Percentiles rank a stretch among this genome's conserved stretches.
Evolutionary conservation across 2,113 vertebrate genomes (phyloP).

Genomic region (Martes martes): DNA sequence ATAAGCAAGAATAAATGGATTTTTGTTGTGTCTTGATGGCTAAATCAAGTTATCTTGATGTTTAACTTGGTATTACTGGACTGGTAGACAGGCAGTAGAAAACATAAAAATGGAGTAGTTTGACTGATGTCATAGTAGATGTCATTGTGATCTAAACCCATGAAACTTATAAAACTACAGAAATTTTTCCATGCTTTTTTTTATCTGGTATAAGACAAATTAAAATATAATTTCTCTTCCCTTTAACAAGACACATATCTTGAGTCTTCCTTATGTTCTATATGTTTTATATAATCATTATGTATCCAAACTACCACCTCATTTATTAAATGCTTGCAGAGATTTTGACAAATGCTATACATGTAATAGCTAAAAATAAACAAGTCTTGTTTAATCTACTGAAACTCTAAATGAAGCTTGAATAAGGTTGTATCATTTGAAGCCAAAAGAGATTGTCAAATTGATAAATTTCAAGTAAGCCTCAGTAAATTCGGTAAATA

Average conservation of each 20-base stretch:
- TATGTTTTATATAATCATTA: neutral
- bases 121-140: neutral
- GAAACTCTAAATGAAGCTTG: slow-evolving; percentile 45
- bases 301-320: neutral
- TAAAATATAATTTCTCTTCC: neutral
- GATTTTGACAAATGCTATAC: slow-evolving; percentile 4
- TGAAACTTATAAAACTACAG: neutral
- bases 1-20: neutral
- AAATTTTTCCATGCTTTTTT: neutral
- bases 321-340: slow-evolving; percentile 19
- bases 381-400: slow-evolving; percentile 53
- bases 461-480: slow-evolving; percentile 39
- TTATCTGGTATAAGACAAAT: neutral
- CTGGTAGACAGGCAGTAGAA: neutral
- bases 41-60: neutral
- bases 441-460: slow-evolving; percentile 22
- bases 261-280: neutral
- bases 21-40: neutral
- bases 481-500: neutral
- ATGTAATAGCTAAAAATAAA: slow-evolving; percentile 41
- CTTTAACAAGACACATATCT: neutral
- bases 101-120: neutral
- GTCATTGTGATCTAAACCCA: neutral
- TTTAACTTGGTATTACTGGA: neutral
- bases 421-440: slow-evolving; percentile 10